A percentile compares a stretch with the other conserved stretches of the same genome.
Evolutionary conservation across 1,140 invertebrate species (phyloP).

Genomic region (Hypothenemus hampei): DNA sequence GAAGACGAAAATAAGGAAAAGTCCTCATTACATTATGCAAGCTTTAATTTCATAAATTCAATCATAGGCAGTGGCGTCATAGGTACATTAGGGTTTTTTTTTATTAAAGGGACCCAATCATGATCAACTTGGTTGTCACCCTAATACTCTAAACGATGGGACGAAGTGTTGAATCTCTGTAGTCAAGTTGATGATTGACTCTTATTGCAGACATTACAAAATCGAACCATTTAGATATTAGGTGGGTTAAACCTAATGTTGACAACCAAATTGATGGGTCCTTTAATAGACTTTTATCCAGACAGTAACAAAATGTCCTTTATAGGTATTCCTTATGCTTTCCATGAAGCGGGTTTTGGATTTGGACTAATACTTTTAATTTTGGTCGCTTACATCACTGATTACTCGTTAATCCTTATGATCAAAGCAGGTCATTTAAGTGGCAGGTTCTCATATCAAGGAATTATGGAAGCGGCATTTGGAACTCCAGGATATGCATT

Average conservation of each 20-base stretch:
- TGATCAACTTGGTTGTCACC: neutral
- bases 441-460: slow-evolving; percentile 78
- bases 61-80: slow-evolving; percentile 88
- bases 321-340: slow-evolving; percentile 80
- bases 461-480: slow-evolving; percentile 77
- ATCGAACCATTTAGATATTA: too few species aligned
- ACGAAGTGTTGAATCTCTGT: too few species aligned
- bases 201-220: too few species aligned
- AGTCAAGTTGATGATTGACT: too few species aligned
- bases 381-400: slow-evolving; percentile 73
- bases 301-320: too few species aligned
- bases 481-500: slow-evolving; percentile 75
- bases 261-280: too few species aligned
- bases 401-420: slow-evolving; percentile 81
- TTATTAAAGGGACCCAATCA: neutral
- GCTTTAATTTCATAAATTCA: slow-evolving; percentile 92
- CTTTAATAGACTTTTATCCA: too few species aligned
- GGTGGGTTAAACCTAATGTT: too few species aligned
- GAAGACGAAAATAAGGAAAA: slow-evolving; percentile 52
- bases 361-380: slow-evolving; percentile 68
- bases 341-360: slow-evolving; percentile 76
- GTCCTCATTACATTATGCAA: slow-evolving; percentile 68
- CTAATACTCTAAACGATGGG: too few species aligned
- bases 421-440: slow-evolving; percentile 74
- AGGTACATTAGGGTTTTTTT: slow-evolving; percentile 52